Percentiles rank a stretch among this genome's conserved stretches.
Conservation (phyloP, 2,113 vertebrate species). For the Phaetusa simplex region DNA sequence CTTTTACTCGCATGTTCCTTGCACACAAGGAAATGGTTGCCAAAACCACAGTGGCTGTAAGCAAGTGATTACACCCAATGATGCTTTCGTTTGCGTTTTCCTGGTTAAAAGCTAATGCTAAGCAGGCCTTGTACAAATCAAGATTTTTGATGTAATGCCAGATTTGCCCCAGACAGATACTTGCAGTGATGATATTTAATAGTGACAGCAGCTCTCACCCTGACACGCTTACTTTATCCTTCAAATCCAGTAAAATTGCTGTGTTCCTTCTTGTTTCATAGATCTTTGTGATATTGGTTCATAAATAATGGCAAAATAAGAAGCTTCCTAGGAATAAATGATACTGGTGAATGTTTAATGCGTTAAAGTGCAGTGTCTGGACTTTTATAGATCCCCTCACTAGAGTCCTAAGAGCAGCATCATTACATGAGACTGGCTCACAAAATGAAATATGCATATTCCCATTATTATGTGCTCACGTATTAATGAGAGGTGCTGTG, state of each 20-base stretch:
- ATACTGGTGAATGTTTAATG: not conserved
- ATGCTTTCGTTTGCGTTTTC: constrained; percentile 3
- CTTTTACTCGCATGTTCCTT: not conserved
- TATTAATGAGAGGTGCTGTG: constrained; percentile 38
- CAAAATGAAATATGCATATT: constrained; percentile 33
- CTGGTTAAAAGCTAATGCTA: not conserved
- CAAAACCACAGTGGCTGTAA: constrained; percentile 38
- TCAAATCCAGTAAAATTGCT: not conserved
- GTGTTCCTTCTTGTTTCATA: not conserved
- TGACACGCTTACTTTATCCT: not conserved
- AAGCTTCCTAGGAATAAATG: not conserved
- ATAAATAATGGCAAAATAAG: constrained; percentile 23
- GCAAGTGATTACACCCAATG: not conserved
- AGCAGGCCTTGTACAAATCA: not conserved
- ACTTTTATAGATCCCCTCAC: not conserved
- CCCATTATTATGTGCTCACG: not conserved
- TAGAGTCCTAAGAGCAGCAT: not conserved
- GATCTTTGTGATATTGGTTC: not conserved
- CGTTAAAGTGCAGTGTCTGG: not conserved
- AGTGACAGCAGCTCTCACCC: not conserved
- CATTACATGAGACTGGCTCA: not conserved
- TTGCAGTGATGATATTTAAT: not conserved
- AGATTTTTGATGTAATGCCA: not conserved
- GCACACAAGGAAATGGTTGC: constrained; percentile 43
- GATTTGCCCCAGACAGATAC: not conserved